Evolutionary conservation across 2,888 invertebrate genomes (phyloP).

Genomic region (Palloptera scutellata): DNA sequence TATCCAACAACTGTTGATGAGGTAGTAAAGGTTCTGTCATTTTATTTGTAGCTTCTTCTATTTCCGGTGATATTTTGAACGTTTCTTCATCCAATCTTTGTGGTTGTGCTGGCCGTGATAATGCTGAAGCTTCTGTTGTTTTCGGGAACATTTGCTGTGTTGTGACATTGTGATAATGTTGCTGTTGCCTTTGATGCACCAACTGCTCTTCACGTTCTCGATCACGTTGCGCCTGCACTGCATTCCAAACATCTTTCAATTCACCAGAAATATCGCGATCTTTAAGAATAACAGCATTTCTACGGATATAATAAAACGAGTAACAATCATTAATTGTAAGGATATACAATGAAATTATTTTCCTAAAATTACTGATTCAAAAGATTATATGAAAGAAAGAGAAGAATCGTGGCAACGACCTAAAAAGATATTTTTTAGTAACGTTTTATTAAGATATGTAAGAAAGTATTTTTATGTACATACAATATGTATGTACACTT

Average conservation of each 20-base stretch:
- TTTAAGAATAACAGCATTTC: slow-evolving; percentile 69
- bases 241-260: slow-evolving; percentile 77
- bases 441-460: no score
- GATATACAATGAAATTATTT: no score
- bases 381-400: no score
- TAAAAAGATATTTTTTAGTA: no score
- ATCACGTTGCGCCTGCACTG: slow-evolving; percentile 69
- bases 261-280: slow-evolving; percentile 77
- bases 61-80: slow-evolving; percentile 20
- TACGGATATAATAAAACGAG: slow-evolving; percentile 33
- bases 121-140: slow-evolving; percentile 41
- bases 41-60: slow-evolving; percentile 38
- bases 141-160: slow-evolving; percentile 60
- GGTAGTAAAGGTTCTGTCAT: slow-evolving; percentile 29
- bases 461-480: no score
- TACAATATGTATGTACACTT: no score
- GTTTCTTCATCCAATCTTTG: slow-evolving; percentile 26
- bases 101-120: slow-evolving; percentile 32
- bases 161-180: slow-evolving; percentile 59
- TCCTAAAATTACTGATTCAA: no score
- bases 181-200: slow-evolving; percentile 60
- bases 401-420: no score
- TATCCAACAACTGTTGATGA: slow-evolving; percentile 45
- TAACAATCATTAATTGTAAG: no score
- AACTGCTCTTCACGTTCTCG: slow-evolving; percentile 63